Base-by-base conservation (phyloP, 1,140 invertebrate species). In the Heterodera carotae region DNA sequence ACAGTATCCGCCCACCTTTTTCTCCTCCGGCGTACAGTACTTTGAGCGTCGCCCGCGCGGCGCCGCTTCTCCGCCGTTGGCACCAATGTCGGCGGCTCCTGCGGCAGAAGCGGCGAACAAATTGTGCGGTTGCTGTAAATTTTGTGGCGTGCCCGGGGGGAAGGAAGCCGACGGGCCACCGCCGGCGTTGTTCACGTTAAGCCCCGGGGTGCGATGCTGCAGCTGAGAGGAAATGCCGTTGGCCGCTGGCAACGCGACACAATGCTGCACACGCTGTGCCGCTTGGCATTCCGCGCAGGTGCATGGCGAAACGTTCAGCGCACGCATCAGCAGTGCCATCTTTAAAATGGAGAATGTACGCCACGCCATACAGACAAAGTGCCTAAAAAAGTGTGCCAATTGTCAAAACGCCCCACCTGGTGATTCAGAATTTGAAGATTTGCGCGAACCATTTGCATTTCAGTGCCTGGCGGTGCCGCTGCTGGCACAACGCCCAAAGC, bases 31-130 rank as follows among this genome's bases (percentile, higher is more conserved):
- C 22, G 81, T 64, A 29, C 83, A 83, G 48, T 83, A 83, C 56
- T 83, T 83, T 59, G 82, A 83, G 66, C 83, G 82, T 18, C 82
- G 69, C 18, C 82, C 82, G 4, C 81, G 27, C 12, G 59, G 71
- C 12, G 71, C 64, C 64, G 71, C 27, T 66, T 74, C 71, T 2
- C 53, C 71, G 39, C 39, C 67, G 62, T 33, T 53, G 12, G 12
- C 48, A 5, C 48, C 48, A 15, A 22, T 22, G 48, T 53, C 48
- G 12, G 48, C 8, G 15, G 12, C 48, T 10, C 48, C 48, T 10
- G 12, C 39, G 7, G 39, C 7, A 69, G 31, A 27, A 1, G 68
- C 27, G 29, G 69, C 15, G 34, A 70, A 33, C 29, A 53, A 29
- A 70, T 53, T 64, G 22, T 43, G 43, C 7, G n/a, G 43, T 70